Percentiles rank a stretch among this genome's conserved stretches.
Conservation (phyloP, 2,888 invertebrate species). For the Pedicia rivosa region DNA sequence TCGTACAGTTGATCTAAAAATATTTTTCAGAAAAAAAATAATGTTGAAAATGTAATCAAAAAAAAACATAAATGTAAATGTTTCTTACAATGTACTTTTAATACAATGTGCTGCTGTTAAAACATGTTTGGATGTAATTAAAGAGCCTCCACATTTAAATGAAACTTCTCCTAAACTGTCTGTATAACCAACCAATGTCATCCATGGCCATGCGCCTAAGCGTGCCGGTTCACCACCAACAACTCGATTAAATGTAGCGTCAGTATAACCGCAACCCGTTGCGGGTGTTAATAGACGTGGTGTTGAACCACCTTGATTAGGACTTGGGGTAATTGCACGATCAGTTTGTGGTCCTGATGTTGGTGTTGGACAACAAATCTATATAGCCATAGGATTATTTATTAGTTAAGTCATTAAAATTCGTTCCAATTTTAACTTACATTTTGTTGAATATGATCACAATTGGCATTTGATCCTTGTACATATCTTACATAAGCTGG, state of each 20-base stretch:
- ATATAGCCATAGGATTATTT: not conserved
- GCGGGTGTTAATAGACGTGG: slow-evolving; percentile 22
- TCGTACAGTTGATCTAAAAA: slow-evolving; percentile 44
- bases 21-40: slow-evolving; percentile 13
- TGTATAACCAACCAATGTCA: slow-evolving; percentile 54
- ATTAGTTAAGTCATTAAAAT: not conserved
- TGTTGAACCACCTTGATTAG: not conserved
- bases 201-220: slow-evolving; percentile 66
- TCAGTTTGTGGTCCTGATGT: not conserved
- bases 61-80: not conserved
- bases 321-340: not conserved
- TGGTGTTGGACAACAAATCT: slow-evolving; percentile 9
- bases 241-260: slow-evolving; percentile 39
- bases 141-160: slow-evolving; percentile 35
- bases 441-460: slow-evolving; percentile 6
- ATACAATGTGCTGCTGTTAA: slow-evolving; percentile 40
- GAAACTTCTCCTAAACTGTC: slow-evolving; percentile 24
- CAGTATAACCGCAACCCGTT: slow-evolving; percentile 46
- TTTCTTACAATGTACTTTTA: slow-evolving; percentile 20
- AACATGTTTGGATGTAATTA: slow-evolving; percentile 38
- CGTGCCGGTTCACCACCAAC: slow-evolving; percentile 56
- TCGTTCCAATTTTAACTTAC: not conserved
- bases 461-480: slow-evolving; percentile 9
- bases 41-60: slow-evolving; percentile 3
- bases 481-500: slow-evolving; percentile 6